Evolutionary conservation across 2,888 invertebrate species (phyloP).

Genomic region (Pandemis cinnamomeana): DNA sequence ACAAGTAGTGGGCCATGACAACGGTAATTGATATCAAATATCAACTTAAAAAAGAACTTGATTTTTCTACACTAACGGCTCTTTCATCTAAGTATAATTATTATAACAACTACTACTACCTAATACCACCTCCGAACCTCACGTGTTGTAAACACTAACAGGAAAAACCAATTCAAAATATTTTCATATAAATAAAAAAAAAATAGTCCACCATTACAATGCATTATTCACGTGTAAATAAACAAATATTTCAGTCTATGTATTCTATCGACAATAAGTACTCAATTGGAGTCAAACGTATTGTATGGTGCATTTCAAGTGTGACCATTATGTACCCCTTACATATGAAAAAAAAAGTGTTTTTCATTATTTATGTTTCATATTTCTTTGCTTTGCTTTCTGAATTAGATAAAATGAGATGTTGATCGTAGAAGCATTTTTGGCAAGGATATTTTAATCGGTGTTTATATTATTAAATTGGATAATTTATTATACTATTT

Average conservation of each 20-base stretch:
- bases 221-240: not conserved
- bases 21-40: too few relatives aligned
- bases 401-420: too few relatives aligned
- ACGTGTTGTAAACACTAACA: not conserved
- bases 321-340: not conserved
- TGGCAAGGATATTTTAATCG: too few relatives aligned
- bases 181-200: not conserved
- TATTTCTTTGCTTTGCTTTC: too few relatives aligned
- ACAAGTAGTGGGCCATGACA: too few relatives aligned
- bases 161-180: not conserved
- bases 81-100: too few relatives aligned
- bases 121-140: not conserved
- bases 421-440: too few relatives aligned
- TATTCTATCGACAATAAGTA: not conserved
- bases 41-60: too few relatives aligned
- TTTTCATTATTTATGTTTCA: not conserved
- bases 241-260: not conserved
- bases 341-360: not conserved
- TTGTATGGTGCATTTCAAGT: constrained; percentile 7
- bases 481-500: too few relatives aligned
- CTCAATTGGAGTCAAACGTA: not conserved
- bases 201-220: not conserved
- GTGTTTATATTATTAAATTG: too few relatives aligned
- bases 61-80: too few relatives aligned
- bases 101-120: too few relatives aligned